Evolutionary conservation across 2,888 invertebrate species (phyloP), one percentile per base, ranked within the genome.

Genomic region (Tetropium fuscum): DNA sequence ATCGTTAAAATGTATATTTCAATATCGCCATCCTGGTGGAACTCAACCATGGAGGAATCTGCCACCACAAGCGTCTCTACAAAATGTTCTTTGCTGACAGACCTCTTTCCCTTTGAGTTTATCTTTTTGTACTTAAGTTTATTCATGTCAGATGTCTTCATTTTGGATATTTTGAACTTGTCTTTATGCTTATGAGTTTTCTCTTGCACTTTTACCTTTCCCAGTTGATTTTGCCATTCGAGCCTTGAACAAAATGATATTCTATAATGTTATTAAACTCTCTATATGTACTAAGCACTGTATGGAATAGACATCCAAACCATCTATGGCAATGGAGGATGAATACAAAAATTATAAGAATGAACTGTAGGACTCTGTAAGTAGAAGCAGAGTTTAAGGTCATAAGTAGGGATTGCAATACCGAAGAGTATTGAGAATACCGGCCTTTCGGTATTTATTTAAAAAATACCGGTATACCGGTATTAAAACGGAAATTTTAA

Each of bases 1-100:
- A 96, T 91, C 48, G 95, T 95, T 49, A 96, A 85, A 19, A 96
- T 87, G 81, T 96, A 95, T 4, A 90, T 92, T 78, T 93, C 91
- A 68, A 94, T 87, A 76, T 92, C 92, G 72, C 90, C 89, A 73
- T 91, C 87, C 70, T 87, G 84, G 82, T 96, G 95, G 79, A 94
- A 95, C 49, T 91, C 89, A 69, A 92, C 89, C 94, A 95, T 95
- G 68, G 90, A 90, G 53, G 88, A 86, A 83, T 96, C 95, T 27
- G 95, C 95, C 48, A 95, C 95, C 49, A 96, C 87, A 53, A 95
- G 83, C 0, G 93, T 91, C 82, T 95, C 95, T 30, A 95, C 94
- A 81, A 90, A 92, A 53, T 90, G 87, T 18, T 90, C 88, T 72
- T 86, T 87, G 81, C 92, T 92, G 64, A 92, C 87, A 58, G 92